Evolutionary conservation across 2,113 vertebrate species (phyloP), one percentile per base, ranked within the genome.

Genomic region (Pyrgilauda ruficollis): DNA sequence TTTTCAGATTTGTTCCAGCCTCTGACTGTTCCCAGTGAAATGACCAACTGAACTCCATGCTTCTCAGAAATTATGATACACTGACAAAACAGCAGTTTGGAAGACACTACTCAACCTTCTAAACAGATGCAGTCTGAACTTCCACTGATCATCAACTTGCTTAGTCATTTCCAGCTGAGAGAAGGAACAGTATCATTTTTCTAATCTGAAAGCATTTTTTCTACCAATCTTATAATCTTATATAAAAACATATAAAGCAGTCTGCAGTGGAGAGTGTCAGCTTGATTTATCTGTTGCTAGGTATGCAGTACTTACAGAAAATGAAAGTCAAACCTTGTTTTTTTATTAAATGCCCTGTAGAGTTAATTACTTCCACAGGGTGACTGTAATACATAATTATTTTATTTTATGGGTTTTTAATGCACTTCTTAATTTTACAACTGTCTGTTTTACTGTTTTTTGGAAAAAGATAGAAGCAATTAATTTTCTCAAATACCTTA

Each of bases 391-490:
- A 49, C n/a, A 62, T 49, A 89, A 95, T 78, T 76, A 85, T 58
- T 85, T 76, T 5, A 63, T 92, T 91, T 94, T 70, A 93, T 44
- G 79, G 46, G 50, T 11, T 91, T 94, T 95, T 91, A 93, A 96
- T 83, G 55, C 30, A 85, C 44, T 75, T n/a, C 62, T 85, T 76
- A 85, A 80, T 94, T 94, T 90, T 93, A 85, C 72, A 83, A 91
- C n/a, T 92, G 13, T 33, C 83, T 84, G 5, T 10, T 90, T 79
- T 66, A 64, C 27, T 87, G 4, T 61, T 69, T 73, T 73, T 82
- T 88, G 41, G 66, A 73, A 63, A 87, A 84, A 77, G 18, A 69
- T 66, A 33, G 21, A 76, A 27, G 18, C 39, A n/a, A 69, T 73
- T 75, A 12, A 23, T 87, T 85, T 89, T 63, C n/a, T 20, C 26